phyloP scores from a whole-genome alignment of 2,113 vertebrate genomes.

The Labeo catla region DNA sequence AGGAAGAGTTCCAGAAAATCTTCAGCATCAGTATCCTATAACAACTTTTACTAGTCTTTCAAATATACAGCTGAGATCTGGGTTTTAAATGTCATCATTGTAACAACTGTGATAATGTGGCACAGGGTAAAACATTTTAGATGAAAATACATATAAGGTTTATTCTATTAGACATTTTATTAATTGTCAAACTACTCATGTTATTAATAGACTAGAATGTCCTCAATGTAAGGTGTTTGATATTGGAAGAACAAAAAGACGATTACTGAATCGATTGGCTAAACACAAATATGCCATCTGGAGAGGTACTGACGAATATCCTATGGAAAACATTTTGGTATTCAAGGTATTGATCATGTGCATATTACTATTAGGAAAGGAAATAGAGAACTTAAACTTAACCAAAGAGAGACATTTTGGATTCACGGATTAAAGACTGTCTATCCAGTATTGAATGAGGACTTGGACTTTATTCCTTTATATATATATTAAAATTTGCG shows the following conservation, averaged over 20 bases:
- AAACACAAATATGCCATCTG: not conserved
- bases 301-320: not conserved
- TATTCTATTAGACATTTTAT: not conserved
- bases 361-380: too few species aligned
- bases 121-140: not conserved
- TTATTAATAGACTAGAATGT: not conserved
- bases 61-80: not conserved
- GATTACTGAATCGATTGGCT: not conserved
- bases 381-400: too few species aligned
- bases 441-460: too few species aligned
- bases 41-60: not conserved
- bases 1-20: constrained; percentile 58
- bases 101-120: too few species aligned
- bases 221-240: not conserved
- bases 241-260: not conserved
- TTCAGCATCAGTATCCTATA: constrained; percentile 59
- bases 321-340: not conserved
- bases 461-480: too few species aligned
- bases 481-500: too few species aligned
- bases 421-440: too few species aligned
- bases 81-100: too few species aligned
- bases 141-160: not conserved
- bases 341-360: not conserved
- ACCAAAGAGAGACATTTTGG: too few species aligned
- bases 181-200: not conserved